These are phyloP conservation scores for Embiotoca jacksoni DNA, from an alignment of 2,113 vertebrate species.

Conservation along the genomic window DNA sequence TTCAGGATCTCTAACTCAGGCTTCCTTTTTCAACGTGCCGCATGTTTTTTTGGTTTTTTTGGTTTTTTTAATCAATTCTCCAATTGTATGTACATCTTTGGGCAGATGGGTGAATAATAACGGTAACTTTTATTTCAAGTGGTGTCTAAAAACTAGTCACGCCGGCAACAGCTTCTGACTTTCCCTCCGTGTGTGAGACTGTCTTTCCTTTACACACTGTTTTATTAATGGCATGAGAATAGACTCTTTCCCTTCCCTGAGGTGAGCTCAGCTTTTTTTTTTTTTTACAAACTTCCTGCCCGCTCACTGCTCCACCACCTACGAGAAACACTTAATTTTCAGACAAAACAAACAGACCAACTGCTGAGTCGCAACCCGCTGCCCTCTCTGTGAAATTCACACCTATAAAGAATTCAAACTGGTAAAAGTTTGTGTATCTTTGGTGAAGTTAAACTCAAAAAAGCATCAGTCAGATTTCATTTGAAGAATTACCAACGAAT, in stretches of 20 bases:
- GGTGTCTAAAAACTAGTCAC: not conserved
- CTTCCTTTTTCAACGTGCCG: not conserved
- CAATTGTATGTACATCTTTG: not conserved
- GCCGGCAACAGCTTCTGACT: constrained; percentile 6
- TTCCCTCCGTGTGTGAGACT: constrained; percentile 23
- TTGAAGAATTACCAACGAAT: too few species aligned
- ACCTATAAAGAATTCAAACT: constrained; percentile 8
- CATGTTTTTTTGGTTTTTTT: not conserved
- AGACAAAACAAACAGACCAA: constrained; percentile 37
- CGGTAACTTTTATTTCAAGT: constrained; percentile 16
- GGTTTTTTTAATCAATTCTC: too few species aligned
- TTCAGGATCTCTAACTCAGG: not conserved
- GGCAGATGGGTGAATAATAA: constrained; percentile 3
- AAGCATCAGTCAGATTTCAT: too few species aligned
- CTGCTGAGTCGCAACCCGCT: constrained; percentile 22
- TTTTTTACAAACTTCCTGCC: constrained; percentile 16
- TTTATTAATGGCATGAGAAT: constrained; percentile 54
- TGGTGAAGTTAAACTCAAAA: too few species aligned
- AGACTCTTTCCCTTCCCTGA: constrained; percentile 21
- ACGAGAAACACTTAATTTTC: constrained; percentile 37
- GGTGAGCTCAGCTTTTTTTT: constrained; percentile 17
- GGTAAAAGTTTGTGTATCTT: not conserved
- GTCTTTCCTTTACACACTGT: constrained; percentile 28
- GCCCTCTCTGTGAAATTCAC: not conserved
- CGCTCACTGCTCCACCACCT: constrained; percentile 7